Evolutionary conservation across 1,140 invertebrate genomes (phyloP), one percentile per base, ranked within the genome.

Genomic region (Diabrotica virgifera): DNA sequence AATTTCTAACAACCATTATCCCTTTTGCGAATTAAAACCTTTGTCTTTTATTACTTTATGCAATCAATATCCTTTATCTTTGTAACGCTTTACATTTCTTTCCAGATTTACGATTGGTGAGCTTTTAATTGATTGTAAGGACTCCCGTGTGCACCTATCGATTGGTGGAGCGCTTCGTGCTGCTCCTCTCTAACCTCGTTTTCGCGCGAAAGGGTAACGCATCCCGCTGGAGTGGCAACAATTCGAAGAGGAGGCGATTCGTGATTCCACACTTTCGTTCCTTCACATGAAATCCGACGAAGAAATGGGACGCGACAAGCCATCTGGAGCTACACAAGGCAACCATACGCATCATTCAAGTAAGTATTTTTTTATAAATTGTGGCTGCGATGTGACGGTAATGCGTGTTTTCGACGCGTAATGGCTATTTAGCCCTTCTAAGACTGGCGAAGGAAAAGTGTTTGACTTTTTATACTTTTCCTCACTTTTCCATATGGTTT

Each of bases 251-350:
- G 53, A 55, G 36, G 55, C 36, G 36, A 37, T 36, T 57, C 36
- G 36, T n/a, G 36, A 57, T 57, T 36, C 36, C 36, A 10, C 24
- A 57, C 40, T 46, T 46, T 46, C 40, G 8, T n/a, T 57, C 13
- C 37, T 37, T 12, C 55, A 36, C 59, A 69, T 69, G 68, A 66
- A 69, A 69, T 69, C 68, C 24, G 68, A 69, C 52, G 68, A 69
- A 61, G 68, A 69, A 63, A 66, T 69, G 68, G 64, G 64, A 36
- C 60, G 68, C 10, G 68, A 69, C 36, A 69, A 69, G 61, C 64
- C 68, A 56, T 66, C 68, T 54, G 68, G 55, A 40, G 56, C 64
- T 59, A 53, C 54, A 51, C 52, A 57, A 10, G 53, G 35, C 57
- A 69, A 69, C 61, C 68, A 69, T 50, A 69, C 56, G 35, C 68